Conservation (phyloP, 2,888 invertebrate species). For the Lasioglossum malachurum region DNA sequence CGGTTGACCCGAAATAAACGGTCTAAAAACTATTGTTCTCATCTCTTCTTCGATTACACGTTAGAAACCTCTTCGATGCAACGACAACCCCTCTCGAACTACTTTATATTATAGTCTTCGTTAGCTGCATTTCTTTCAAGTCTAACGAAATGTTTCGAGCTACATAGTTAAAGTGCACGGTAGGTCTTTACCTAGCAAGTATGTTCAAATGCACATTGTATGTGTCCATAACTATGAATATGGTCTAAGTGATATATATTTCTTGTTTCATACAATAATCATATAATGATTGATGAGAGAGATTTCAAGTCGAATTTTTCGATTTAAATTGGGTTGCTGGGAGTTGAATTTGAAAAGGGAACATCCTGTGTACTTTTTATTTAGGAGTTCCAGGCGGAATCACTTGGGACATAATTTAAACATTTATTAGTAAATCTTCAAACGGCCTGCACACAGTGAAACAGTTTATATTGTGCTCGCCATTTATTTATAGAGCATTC, state of each 20-base stretch:
- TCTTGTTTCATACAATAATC: too few relatives aligned
- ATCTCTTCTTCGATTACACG: neutral
- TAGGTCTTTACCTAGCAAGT: too few relatives aligned
- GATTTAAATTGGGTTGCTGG: too few relatives aligned
- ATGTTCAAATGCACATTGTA: neutral
- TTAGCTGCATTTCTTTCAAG: neutral
- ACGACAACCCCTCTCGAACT: neutral
- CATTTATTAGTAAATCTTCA: neutral
- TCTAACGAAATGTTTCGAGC: neutral
- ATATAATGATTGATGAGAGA: too few relatives aligned
- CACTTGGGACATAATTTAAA: neutral
- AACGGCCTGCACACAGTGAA: neutral
- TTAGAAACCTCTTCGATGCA: neutral
- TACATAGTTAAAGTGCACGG: neutral
- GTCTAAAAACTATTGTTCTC: constrained; percentile 15
- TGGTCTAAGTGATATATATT: too few relatives aligned
- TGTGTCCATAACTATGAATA: too few relatives aligned
- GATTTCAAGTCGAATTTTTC: too few relatives aligned
- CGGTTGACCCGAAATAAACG: constrained; percentile 15
- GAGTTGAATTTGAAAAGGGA: too few relatives aligned
- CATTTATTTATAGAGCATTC: neutral
- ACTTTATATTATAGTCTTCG: neutral
- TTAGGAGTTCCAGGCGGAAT: too few relatives aligned
- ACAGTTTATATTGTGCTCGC: neutral
- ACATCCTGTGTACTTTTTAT: too few relatives aligned